phyloP scores from a whole-genome alignment of 2,113 vertebrate genomes.

The Bufo gargarizans region DNA sequence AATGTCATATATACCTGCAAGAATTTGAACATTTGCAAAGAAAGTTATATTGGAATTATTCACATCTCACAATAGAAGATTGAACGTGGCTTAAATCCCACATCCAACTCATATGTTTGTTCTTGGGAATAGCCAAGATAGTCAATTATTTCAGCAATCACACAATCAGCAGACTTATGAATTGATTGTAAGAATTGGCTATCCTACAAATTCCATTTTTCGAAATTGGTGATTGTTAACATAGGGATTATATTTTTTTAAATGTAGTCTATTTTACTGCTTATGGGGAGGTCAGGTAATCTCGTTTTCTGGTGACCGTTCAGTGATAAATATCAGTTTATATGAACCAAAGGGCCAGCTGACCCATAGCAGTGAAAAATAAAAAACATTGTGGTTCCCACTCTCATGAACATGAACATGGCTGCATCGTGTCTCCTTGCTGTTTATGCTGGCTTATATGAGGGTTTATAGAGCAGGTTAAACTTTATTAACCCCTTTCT shows the following conservation, averaged over 20 bases:
- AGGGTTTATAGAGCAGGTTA: too few species aligned
- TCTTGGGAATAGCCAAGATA: not conserved
- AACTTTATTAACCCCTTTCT: too few species aligned
- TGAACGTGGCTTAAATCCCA: constrained; percentile 17
- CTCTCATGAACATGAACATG: too few species aligned
- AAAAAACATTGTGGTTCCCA: too few species aligned
- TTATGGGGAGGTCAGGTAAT: not conserved
- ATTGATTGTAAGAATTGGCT: not conserved
- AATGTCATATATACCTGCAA: not conserved
- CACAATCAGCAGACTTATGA: not conserved
- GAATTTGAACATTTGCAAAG: constrained; percentile 9
- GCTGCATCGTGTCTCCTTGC: too few species aligned
- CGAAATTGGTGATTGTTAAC: not conserved
- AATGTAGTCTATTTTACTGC: not conserved
- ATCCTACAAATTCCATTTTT: not conserved
- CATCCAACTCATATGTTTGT: not conserved
- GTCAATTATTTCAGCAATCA: not conserved
- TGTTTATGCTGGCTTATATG: too few species aligned
- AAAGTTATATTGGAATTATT: constrained; percentile 25
- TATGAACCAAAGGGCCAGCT: too few species aligned
- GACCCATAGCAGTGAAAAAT: too few species aligned
- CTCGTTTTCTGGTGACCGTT: not conserved
- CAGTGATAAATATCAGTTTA: too few species aligned
- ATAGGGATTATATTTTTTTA: not conserved
- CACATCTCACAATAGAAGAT: constrained; percentile 15